Evolutionary conservation across 2,888 invertebrate genomes (phyloP).

Genomic region (Archips xylosteana): DNA sequence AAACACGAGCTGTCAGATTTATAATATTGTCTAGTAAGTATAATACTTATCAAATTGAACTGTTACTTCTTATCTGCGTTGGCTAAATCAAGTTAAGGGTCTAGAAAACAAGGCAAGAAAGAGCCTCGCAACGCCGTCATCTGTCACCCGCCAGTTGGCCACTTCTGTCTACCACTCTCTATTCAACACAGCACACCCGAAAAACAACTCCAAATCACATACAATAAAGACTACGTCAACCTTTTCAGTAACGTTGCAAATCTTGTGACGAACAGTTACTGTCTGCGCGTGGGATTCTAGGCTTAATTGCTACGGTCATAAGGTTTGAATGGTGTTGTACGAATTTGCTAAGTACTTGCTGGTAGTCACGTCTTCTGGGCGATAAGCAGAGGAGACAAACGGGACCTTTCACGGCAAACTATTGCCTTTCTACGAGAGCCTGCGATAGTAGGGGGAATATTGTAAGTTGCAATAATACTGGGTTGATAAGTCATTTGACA

Average conservation of each 20-base stretch:
- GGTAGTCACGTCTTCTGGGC: slow-evolving; percentile 63
- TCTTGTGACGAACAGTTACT: neutral
- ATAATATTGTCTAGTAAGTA: too few relatives aligned
- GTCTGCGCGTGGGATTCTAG: neutral
- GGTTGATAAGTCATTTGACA: neutral
- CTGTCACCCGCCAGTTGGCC: slow-evolving; percentile 67
- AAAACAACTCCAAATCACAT: slow-evolving; percentile 47
- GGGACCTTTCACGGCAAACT: slow-evolving; percentile 52
- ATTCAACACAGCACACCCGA: slow-evolving; percentile 44
- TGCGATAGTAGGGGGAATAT: neutral
- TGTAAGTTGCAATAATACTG: neutral
- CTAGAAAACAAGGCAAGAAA: slow-evolving; percentile 73
- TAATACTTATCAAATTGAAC: slow-evolving; percentile 11
- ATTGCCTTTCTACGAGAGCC: slow-evolving; percentile 31
- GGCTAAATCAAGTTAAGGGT: slow-evolving; percentile 72
- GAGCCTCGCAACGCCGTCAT: slow-evolving; percentile 71
- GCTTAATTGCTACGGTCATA: slow-evolving; percentile 28
- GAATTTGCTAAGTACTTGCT: slow-evolving; percentile 52
- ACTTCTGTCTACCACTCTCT: slow-evolving; percentile 56
- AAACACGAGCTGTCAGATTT: too few relatives aligned
- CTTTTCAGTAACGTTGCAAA: slow-evolving; percentile 36
- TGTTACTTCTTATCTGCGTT: slow-evolving; percentile 23
- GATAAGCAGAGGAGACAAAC: slow-evolving; percentile 73
- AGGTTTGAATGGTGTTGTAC: slow-evolving; percentile 31
- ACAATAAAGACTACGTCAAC: slow-evolving; percentile 45